Evolutionary conservation across 1,140 invertebrate genomes (phyloP).

Genomic region (Teleopsis dalmanni): DNA sequence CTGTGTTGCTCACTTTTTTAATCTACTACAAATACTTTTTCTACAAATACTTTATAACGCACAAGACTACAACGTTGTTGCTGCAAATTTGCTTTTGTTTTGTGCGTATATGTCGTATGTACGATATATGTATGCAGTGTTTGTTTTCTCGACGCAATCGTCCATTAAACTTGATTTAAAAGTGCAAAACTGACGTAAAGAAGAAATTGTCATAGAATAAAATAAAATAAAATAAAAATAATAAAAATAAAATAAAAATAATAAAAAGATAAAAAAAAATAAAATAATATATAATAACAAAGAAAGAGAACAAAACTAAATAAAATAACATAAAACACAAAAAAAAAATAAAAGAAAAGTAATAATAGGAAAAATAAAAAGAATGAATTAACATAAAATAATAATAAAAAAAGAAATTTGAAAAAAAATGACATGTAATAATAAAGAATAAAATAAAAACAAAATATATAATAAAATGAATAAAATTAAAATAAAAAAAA

Average conservation of each 20-base stretch:
- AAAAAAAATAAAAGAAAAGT: background rate
- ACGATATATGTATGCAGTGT: no score
- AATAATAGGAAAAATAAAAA: background rate
- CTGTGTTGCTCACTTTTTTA: no score
- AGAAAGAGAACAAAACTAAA: background rate
- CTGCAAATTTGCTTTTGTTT: no score
- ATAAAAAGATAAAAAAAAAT: background rate
- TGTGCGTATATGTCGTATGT: no score
- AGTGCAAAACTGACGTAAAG: no score
- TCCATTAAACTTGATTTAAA: no score
- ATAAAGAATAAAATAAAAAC: background rate
- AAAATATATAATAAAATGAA: background rate
- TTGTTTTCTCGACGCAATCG: no score
- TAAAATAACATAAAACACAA: background rate
- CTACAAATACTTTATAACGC: no score
- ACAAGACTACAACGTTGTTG: no score
- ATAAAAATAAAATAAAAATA: background rate
- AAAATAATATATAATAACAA: background rate
- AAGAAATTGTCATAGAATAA: no score
- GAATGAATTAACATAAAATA: background rate
- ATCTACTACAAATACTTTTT: no score
- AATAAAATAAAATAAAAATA: background rate
- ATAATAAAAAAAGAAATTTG: background rate
- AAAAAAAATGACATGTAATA: background rate
- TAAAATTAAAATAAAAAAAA: background rate